A percentile compares a stretch with the other conserved stretches of the same genome.
phyloP scores from a whole-genome alignment of 2,888 invertebrate species.

The Bellardia pandia region DNA sequence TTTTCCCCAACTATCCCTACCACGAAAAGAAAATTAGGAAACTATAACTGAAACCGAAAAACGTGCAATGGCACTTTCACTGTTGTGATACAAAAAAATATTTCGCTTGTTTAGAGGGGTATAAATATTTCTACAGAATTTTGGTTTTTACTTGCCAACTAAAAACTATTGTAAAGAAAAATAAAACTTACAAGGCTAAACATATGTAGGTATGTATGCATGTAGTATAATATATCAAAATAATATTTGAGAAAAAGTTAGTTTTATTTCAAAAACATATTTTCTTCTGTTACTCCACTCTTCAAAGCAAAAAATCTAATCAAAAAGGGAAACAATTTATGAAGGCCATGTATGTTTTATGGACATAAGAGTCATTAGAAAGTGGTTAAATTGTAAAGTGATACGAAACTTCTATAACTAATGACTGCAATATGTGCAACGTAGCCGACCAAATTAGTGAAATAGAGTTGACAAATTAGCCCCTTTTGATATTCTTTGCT shows the following conservation, averaged over 20 bases:
- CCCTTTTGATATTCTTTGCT: no score
- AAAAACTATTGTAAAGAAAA: neutral
- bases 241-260: conserved; percentile 33
- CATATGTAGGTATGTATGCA: neutral
- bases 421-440: no score
- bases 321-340: neutral
- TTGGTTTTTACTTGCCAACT: neutral
- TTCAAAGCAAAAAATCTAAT: conserved; percentile 23
- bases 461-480: no score
- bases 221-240: neutral
- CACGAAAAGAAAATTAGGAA: conserved; percentile 53
- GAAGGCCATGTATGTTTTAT: conserved; percentile 12
- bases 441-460: no score
- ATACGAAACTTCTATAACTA: no score
- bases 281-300: neutral
- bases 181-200: conserved; percentile 36
- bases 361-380: neutral
- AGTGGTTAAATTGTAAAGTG: neutral
- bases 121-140: conserved; percentile 3
- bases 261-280: conserved; percentile 35
- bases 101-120: neutral
- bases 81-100: conserved; percentile 43
- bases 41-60: conserved; percentile 51
- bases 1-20: conserved; percentile 32
- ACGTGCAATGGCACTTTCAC: conserved; percentile 74